These are phyloP conservation scores for Clarias laeviceps DNA, from an alignment of 2,797 vertebrate genomes.

Conservation along the genomic window DNA sequence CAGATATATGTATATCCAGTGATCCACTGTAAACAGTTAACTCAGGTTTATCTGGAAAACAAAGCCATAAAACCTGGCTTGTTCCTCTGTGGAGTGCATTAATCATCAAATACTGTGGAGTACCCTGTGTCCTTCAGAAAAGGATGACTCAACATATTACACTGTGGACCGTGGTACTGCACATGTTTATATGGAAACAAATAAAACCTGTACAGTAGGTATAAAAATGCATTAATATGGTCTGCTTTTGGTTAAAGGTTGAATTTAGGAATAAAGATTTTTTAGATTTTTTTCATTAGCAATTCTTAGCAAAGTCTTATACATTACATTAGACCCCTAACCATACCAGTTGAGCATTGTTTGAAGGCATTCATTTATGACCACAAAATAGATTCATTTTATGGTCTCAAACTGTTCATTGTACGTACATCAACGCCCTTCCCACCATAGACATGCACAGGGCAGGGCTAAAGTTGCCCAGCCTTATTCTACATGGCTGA, in stretches of 20 bases:
- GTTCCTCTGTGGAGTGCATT: not conserved
- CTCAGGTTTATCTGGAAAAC: too few relatives aligned
- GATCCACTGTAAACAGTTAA: too few relatives aligned
- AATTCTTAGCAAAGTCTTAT: not conserved
- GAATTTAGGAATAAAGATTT: not conserved
- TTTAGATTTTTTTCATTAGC: not conserved
- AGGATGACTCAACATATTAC: constrained; percentile 24
- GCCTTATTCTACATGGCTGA: too few relatives aligned
- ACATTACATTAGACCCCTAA: too few relatives aligned
- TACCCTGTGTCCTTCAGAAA: not conserved
- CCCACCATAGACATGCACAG: too few relatives aligned
- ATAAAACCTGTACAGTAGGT: not conserved
- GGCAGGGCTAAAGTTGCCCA: too few relatives aligned
- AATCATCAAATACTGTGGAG: constrained; percentile 36
- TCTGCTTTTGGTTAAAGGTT: not conserved
- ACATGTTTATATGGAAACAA: not conserved
- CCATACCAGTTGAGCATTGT: not conserved
- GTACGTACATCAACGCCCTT: not conserved
- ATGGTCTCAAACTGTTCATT: not conserved
- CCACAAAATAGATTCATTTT: not conserved
- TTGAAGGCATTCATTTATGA: not conserved
- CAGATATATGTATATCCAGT: too few relatives aligned
- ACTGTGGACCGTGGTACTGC: not conserved
- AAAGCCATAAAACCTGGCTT: not conserved
- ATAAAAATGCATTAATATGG: not conserved